Conservation (phyloP, 2,797 vertebrate genomes). For the Gallinago stenura region DNA sequence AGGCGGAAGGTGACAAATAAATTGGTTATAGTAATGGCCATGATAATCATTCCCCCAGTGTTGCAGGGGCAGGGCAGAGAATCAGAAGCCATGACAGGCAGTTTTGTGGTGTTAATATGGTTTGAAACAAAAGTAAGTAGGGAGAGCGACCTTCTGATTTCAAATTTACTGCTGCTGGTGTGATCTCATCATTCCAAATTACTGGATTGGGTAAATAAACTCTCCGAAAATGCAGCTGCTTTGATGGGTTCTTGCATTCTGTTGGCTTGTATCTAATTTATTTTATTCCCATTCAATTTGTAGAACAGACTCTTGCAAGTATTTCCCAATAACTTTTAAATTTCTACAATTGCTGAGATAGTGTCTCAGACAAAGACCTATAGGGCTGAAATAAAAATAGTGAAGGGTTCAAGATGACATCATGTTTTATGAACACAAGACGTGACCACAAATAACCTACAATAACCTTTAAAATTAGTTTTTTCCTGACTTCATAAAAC, state of each 20-base stretch:
- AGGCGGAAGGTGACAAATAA: not conserved
- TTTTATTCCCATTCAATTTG: constrained; percentile 58
- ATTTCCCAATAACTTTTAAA: constrained; percentile 66
- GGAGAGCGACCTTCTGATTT: not conserved
- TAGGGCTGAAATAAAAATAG: constrained; percentile 78
- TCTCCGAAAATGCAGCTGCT: constrained; percentile 30
- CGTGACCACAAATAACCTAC: constrained; percentile 86
- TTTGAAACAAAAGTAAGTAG: not conserved
- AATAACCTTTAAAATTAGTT: constrained; percentile 88
- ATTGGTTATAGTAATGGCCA: not conserved
- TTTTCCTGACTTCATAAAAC: constrained; percentile 87
- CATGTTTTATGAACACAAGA: constrained; percentile 82
- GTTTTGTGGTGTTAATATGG: not conserved
- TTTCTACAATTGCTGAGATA: constrained; percentile 70
- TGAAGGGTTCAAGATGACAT: constrained; percentile 80
- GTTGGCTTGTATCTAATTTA: constrained; percentile 22
- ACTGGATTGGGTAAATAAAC: not conserved
- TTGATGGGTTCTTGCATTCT: constrained; percentile 47
- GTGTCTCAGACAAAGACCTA: constrained; percentile 76
- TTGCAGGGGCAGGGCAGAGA: not conserved
- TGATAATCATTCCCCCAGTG: not conserved
- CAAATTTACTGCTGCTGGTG: not conserved
- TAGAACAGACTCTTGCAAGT: constrained; percentile 39
- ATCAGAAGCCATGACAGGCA: not conserved
- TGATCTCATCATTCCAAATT: not conserved